These are phyloP conservation scores for Margaritifera margaritifera DNA, from an alignment of 2,888 invertebrate genomes.

Conservation along the genomic window DNA sequence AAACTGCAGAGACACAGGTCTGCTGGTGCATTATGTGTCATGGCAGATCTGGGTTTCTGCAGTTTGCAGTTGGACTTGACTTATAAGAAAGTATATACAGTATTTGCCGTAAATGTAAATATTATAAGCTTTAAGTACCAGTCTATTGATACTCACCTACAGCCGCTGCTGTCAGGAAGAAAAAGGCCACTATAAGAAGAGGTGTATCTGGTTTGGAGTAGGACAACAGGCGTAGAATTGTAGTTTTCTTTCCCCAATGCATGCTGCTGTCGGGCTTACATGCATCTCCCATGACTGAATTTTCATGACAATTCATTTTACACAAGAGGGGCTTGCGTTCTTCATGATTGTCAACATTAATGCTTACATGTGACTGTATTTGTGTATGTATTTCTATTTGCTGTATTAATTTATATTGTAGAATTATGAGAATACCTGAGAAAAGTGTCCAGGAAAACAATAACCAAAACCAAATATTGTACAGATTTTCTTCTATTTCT, in stretches of 20 bases:
- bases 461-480: slow-evolving; percentile 49
- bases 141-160: slow-evolving; percentile 38
- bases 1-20: too few species aligned
- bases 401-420: slow-evolving; percentile 39
- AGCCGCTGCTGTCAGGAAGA: slow-evolving; percentile 46
- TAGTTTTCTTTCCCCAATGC: neutral
- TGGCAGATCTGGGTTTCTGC: too few species aligned
- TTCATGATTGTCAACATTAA: too few species aligned
- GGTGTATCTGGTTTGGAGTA: slow-evolving; percentile 53
- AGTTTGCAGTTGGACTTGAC: too few species aligned
- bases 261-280: too few species aligned
- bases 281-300: too few species aligned
- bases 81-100: too few species aligned
- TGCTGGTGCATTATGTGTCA: too few species aligned
- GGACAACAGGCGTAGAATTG: slow-evolving; percentile 46
- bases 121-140: too few species aligned
- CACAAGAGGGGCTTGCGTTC: too few species aligned
- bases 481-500: slow-evolving; percentile 33
- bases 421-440: slow-evolving; percentile 32
- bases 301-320: too few species aligned
- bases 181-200: slow-evolving; percentile 41
- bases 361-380: neutral
- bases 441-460: slow-evolving; percentile 46
- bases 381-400: slow-evolving; percentile 13
- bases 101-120: too few species aligned